These are phyloP conservation scores for Aphelenchoides fujianensis DNA, from an alignment of 1,140 invertebrate genomes.

Conservation along the genomic window DNA sequence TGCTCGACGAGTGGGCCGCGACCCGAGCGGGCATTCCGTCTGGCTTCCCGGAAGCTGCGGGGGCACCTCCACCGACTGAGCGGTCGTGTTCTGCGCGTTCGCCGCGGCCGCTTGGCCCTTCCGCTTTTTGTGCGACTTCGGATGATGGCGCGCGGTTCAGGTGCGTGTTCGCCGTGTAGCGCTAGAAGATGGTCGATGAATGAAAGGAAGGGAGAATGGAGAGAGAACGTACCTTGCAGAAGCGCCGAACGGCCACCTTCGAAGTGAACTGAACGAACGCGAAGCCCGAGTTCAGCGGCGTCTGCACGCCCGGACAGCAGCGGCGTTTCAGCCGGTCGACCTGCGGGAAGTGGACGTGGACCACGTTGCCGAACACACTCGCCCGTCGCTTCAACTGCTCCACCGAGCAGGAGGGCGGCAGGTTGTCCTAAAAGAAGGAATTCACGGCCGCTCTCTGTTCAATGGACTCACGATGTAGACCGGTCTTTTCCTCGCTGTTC, in stretches of 20 bases:
- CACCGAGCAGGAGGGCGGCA: conserved; percentile 18
- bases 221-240: conserved; percentile 36
- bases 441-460: background rate
- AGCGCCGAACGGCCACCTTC: conserved; percentile 34
- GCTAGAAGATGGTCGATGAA: conserved; percentile 24
- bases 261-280: conserved; percentile 38
- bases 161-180: conserved; percentile 30
- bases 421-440: conserved; percentile 35
- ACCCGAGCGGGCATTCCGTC: too few species aligned
- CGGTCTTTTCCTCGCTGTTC: conserved; percentile 34
- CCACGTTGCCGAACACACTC: conserved; percentile 33
- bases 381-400: conserved; percentile 30
- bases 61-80: conserved; percentile 6
- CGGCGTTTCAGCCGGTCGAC: conserved; percentile 30
- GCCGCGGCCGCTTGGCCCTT: background rate
- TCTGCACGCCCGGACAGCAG: conserved; percentile 19
- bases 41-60: too few species aligned
- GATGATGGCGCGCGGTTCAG: conserved; percentile 36
- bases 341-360: conserved; percentile 29
- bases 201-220: background rate
- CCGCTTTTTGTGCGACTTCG: conserved; percentile 19
- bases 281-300: conserved; percentile 31
- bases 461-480: conserved; percentile 35
- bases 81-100: background rate
- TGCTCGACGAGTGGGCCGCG: background rate